Evolutionary conservation across 2,888 invertebrate genomes (phyloP), one percentile per base, ranked within the genome.

Genomic region (Nineta flava): DNA sequence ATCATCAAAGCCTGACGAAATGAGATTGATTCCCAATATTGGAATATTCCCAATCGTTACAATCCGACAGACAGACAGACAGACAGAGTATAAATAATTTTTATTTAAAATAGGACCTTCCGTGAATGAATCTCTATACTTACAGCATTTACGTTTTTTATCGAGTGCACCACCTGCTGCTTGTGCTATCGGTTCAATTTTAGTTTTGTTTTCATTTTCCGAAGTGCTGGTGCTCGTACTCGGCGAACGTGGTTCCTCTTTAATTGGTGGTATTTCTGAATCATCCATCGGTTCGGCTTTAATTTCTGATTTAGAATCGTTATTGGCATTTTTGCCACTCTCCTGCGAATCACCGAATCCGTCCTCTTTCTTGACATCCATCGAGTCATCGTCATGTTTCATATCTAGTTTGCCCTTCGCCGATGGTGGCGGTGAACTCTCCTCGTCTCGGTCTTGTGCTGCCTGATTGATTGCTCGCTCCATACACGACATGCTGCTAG

Each of bases 391-490:
- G 55, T 81, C 81, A 31, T 75, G 72, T 57, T 82, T 84, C 10
- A 81, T 78, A 60, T 82, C 78, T 38, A 80, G 62, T 62, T 81
- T 81, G 4, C 81, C 79, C 59, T 78, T 78, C 52, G 69, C 66
- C 1, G 73, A 69, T 9, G 76, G 71, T 1, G 75, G 74, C 49
- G 78, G 76, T 19, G 77, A 75, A 38, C 79, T 78, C 54, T 81
- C 76, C 54, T 77, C 79, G 57, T 76, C 74, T 55, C 76, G 73
- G 56, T 79, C 79, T 26, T 80, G 72, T 0, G 82, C 80, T 5
- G 81, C 81, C n/a, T n/a, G n/a, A 56, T 76, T 78, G 48, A 83
- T 75, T 4, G 83, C 82, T 12, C 83, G 81, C 76, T 81, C 79
- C 63, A 82, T 81, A 9, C 82, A 80, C 16, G 83, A 80, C 62